A percentile compares a stretch with the other conserved stretches of the same genome.
These are phyloP conservation scores for Sebastes itinus DNA, from an alignment of 2,797 vertebrate species.

Conservation along the genomic window DNA sequence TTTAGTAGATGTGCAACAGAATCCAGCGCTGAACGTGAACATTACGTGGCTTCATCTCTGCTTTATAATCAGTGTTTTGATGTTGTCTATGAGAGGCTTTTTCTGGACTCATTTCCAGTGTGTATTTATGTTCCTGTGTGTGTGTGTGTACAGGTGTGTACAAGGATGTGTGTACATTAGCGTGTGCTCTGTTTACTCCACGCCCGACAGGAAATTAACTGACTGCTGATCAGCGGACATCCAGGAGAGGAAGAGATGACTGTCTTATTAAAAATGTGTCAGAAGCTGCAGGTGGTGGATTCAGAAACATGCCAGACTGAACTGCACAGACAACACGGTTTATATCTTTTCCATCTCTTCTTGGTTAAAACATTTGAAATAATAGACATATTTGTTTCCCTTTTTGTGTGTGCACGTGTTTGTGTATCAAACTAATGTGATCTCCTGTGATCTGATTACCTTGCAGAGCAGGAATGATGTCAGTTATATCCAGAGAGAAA, in stretches of 20 bases:
- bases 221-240: slow-evolving; percentile 54
- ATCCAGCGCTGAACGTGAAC: not conserved
- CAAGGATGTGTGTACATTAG: not conserved
- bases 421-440: slow-evolving; percentile 21
- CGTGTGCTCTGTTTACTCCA: slow-evolving; percentile 28
- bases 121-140: not conserved
- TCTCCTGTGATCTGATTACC: slow-evolving; percentile 38
- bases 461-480: slow-evolving; percentile 24
- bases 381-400: not conserved
- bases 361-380: not conserved
- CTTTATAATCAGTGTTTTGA: not conserved
- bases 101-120: slow-evolving; percentile 13
- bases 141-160: not conserved
- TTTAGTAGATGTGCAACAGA: not conserved
- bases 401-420: not conserved
- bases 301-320: slow-evolving; percentile 10
- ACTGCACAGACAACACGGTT: not conserved
- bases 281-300: slow-evolving; percentile 23
- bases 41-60: not conserved
- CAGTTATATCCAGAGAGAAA: slow-evolving; percentile 9
- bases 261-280: slow-evolving; percentile 67
- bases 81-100: slow-evolving; percentile 13
- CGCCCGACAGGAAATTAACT: slow-evolving; percentile 71
- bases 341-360: not conserved
- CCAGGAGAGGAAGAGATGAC: slow-evolving; percentile 43